Evolutionary conservation across 2,113 vertebrate species (phyloP), one percentile per base, ranked within the genome.

Genomic region (Enhydra lutris): DNA sequence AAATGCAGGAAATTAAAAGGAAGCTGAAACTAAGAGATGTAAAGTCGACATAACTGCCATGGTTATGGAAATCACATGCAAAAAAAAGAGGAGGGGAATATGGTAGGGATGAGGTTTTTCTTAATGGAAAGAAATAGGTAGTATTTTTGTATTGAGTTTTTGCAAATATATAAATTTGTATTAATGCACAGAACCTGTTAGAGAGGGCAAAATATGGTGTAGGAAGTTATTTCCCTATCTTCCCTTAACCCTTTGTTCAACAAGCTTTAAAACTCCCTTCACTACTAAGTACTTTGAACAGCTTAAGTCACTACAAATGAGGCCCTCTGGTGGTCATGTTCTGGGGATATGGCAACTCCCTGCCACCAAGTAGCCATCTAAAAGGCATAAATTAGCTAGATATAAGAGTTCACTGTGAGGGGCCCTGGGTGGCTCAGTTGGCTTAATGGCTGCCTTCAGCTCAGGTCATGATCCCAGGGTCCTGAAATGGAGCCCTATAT

Each of bases 1-100:
- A 97, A 92, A 94, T 67, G 39, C 20, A 95, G 26, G 76, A 93
- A 94, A 91, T 88, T 89, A 95, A 97, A 92, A 92, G 67, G 59
- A 96, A 96, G 69, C 42, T 94, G 90, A 94, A 97, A 89, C 91
- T 76, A 97, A 36, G 24, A 88, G 73, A 84, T 74, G 63, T 71
- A 74, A 94, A 88, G 94, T 97, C 96, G 92, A 97, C 95, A 98
- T 34, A 94, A 94, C 18, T 96, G 96, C 84, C 97, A 95, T 83
- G 94, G 65, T 93, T 93, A 97, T 21, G 10, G 67, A 98, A 95
- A 97, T 98, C 94, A 98, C 98, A 97, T 97, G 98, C 98, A 98
- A 65, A 95, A 84, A 84, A 83, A 55, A 36, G 29, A 13, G 13
- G 29, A 17, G 24, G 29, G 59, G 45, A 47, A 47, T 6, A 34